These are phyloP conservation scores for Centroberyx gerrardi DNA, from an alignment of 2,797 vertebrate genomes.

Conservation along the genomic window DNA sequence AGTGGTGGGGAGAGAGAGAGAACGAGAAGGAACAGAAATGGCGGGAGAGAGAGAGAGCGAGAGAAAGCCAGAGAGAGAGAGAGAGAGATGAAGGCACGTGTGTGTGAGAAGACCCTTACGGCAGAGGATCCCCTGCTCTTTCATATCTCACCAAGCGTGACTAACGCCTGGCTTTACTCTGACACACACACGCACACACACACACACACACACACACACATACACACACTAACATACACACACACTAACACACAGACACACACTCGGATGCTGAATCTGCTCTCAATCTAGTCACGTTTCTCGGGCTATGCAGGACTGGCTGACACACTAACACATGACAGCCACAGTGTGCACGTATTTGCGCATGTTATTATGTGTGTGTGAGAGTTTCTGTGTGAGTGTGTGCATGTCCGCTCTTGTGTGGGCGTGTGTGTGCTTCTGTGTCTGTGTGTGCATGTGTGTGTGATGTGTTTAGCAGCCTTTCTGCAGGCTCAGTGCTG, in stretches of 20 bases:
- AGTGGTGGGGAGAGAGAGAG: slow-evolving; percentile 46
- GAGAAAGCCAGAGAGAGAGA: slow-evolving; percentile 28
- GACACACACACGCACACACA: slow-evolving; percentile 22
- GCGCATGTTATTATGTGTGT: neutral
- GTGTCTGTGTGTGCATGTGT: slow-evolving; percentile 9
- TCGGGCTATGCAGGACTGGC: slow-evolving; percentile 74
- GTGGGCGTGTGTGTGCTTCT: neutral
- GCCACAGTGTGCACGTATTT: slow-evolving; percentile 33
- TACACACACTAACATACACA: slow-evolving; percentile 22
- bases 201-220: slow-evolving; percentile 31
- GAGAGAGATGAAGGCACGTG: slow-evolving; percentile 54
- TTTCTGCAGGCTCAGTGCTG: slow-evolving; percentile 61
- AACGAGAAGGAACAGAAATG: slow-evolving; percentile 5
- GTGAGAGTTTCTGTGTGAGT: neutral
- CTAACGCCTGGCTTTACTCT: slow-evolving; percentile 72
- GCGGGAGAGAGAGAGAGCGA: too few species aligned
- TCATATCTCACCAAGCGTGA: slow-evolving; percentile 80
- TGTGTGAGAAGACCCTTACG: slow-evolving; percentile 75
- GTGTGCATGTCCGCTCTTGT: neutral
- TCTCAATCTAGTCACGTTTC: slow-evolving; percentile 79
- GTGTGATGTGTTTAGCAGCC: slow-evolving; percentile 33
- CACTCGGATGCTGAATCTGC: slow-evolving; percentile 71
- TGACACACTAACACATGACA: slow-evolving; percentile 83
- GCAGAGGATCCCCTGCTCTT: slow-evolving; percentile 83
- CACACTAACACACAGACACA: slow-evolving; percentile 46